Evolutionary conservation across 2,113 vertebrate species (phyloP).

Genomic region (Alosa alosa): DNA sequence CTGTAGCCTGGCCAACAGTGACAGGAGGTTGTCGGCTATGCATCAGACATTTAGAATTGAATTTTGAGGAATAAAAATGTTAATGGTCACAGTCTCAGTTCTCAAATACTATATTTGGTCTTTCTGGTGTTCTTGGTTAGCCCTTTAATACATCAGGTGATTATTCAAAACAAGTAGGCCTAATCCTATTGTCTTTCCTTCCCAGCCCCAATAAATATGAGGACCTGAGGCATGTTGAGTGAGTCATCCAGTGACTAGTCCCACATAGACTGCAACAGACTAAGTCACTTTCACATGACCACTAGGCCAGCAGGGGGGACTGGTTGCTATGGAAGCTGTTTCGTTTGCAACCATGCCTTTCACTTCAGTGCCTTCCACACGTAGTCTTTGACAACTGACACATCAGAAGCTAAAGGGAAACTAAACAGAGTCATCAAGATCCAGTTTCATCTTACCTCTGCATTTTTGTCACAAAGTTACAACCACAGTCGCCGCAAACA

Average conservation of each 20-base stretch:
- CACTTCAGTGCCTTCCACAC: background rate
- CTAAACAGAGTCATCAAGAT: background rate
- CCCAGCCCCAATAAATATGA: background rate
- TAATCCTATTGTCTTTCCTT: background rate
- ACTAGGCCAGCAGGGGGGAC: conserved; percentile 35
- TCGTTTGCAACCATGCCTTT: conserved; percentile 26
- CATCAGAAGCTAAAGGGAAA: background rate
- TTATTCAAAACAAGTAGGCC: background rate
- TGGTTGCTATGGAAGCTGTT: conserved; percentile 51
- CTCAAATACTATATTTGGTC: background rate
- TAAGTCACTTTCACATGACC: conserved; percentile 15
- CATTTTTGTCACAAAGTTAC: background rate
- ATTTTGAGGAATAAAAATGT: no score
- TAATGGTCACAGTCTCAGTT: no score
- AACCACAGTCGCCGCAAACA: background rate
- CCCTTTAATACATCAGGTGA: background rate
- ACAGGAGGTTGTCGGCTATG: no score
- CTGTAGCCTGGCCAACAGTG: no score
- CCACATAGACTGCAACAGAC: background rate
- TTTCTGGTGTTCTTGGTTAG: background rate
- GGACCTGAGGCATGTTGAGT: background rate
- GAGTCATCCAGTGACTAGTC: background rate
- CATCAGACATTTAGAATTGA: no score
- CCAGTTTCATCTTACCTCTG: background rate
- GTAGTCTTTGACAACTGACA: background rate